These are phyloP conservation scores for Danio choprae DNA, from an alignment of 2,797 vertebrate genomes.

Conservation along the genomic window DNA sequence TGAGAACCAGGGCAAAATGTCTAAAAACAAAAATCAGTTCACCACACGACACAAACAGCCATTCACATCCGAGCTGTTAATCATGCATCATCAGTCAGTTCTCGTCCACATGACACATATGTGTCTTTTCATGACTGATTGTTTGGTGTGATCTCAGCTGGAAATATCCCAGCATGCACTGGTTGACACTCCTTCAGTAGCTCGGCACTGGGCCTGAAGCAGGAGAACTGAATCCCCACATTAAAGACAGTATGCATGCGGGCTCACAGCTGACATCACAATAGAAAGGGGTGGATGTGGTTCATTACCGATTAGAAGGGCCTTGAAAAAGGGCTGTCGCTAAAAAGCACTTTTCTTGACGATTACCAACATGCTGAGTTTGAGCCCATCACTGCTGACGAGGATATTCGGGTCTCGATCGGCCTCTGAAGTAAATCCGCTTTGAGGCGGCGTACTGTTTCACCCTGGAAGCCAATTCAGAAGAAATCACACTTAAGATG, in stretches of 20 bases:
- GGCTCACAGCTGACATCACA: conserved; percentile 71
- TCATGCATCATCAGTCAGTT: conserved; percentile 19
- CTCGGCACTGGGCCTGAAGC: conserved; percentile 63
- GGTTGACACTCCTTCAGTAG: conserved; percentile 67
- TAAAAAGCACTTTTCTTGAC: conserved; percentile 57
- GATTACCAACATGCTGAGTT: conserved; percentile 62
- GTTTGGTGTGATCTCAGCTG: conserved; percentile 53
- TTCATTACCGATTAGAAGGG: conserved; percentile 76
- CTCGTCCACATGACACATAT: conserved; percentile 29
- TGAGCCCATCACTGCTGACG: conserved; percentile 57
- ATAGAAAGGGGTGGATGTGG: conserved; percentile 57
- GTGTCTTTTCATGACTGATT: conserved; percentile 47
- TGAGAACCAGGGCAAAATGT: conserved; percentile 52
- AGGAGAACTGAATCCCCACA: conserved; percentile 59
- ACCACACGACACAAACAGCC: conserved; percentile 24
- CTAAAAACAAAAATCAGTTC: conserved; percentile 13
- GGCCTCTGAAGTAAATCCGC: conserved; percentile 55
- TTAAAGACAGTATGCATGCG: conserved; percentile 67
- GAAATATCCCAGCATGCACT: conserved; percentile 64
- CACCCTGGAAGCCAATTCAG: conserved; percentile 57
- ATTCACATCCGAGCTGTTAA: conserved; percentile 34
- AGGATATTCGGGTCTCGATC: conserved; percentile 60
- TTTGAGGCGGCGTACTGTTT: conserved; percentile 52
- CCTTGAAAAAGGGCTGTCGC: conserved; percentile 77
- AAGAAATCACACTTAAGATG: conserved; percentile 63